Conservation (phyloP, 2,888 invertebrate genomes). For the Pherbina coryleti region DNA sequence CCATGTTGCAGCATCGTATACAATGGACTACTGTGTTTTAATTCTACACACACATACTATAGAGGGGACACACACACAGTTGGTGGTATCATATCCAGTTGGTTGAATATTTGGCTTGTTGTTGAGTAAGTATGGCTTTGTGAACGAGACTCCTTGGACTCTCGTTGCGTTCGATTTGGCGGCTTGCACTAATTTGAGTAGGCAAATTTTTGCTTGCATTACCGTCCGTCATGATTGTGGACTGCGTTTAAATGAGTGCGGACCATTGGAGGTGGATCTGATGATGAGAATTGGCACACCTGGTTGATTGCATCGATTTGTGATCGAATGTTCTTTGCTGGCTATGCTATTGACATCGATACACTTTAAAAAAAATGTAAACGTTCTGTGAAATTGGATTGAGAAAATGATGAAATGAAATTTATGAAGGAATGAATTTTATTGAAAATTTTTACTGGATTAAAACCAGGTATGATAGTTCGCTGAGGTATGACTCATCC, state of each 20-base stretch:
- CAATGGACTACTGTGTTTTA: constrained; percentile 18
- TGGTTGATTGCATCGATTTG: constrained; percentile 30
- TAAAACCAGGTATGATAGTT: too few species aligned
- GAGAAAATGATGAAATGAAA: too few species aligned
- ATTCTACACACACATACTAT: constrained; percentile 32
- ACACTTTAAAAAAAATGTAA: too few species aligned
- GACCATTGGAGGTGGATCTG: constrained; percentile 14
- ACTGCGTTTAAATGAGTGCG: constrained; percentile 16
- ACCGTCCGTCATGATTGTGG: constrained; percentile 4
- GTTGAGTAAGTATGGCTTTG: constrained; percentile 22
- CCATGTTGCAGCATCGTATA: constrained; percentile 19
- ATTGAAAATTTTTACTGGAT: too few species aligned
- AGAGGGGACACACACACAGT: constrained; percentile 5
- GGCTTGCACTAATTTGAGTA: neutral
- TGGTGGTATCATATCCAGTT: constrained; percentile 13
- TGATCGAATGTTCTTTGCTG: too few species aligned
- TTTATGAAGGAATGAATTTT: too few species aligned
- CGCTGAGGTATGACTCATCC: too few species aligned
- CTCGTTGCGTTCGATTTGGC: neutral
- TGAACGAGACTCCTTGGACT: neutral
- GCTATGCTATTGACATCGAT: too few species aligned
- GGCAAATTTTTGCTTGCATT: neutral
- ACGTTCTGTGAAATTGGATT: too few species aligned
- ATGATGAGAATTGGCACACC: constrained; percentile 23
- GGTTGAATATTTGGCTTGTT: too few species aligned